A percentile compares a stretch with the other conserved stretches of the same genome.
phyloP scores from a whole-genome alignment of 2,113 vertebrate species.

The Elachura formosa region DNA sequence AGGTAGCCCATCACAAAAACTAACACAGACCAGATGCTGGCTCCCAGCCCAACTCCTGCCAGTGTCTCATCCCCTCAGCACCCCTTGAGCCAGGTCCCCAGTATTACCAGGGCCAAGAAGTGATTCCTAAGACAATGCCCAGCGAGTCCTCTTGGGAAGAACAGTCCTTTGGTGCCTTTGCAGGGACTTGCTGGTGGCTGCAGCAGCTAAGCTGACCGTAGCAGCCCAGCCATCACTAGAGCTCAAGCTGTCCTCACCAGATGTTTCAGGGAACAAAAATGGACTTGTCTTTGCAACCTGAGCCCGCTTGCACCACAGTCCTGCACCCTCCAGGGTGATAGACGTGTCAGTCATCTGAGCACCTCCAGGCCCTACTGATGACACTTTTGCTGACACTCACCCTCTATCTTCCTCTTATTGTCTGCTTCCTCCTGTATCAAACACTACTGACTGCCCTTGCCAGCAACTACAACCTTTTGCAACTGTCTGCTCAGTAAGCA shows the following conservation, averaged over 20 bases:
- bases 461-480: not conserved
- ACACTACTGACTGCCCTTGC: not conserved
- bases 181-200: not conserved
- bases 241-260: not conserved
- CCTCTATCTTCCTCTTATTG: not conserved
- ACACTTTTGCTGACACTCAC: not conserved
- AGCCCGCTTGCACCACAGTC: not conserved
- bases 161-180: not conserved
- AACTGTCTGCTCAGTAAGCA: not conserved
- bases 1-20: not conserved
- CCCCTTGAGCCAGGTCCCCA: not conserved
- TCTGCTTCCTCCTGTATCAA: not conserved
- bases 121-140: not conserved
- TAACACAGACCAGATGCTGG: not conserved
- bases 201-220: not conserved
- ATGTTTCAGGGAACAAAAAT: not conserved
- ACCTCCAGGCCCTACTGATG: not conserved
- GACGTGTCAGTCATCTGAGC: not conserved
- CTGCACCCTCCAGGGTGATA: not conserved
- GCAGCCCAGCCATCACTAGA: not conserved
- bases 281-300: not conserved
- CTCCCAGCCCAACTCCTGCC: not conserved
- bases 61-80: not conserved
- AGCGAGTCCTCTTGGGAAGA: not conserved
- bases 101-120: not conserved